phyloP scores from a whole-genome alignment of 2,113 vertebrate species.

The Vicugna pacos region DNA sequence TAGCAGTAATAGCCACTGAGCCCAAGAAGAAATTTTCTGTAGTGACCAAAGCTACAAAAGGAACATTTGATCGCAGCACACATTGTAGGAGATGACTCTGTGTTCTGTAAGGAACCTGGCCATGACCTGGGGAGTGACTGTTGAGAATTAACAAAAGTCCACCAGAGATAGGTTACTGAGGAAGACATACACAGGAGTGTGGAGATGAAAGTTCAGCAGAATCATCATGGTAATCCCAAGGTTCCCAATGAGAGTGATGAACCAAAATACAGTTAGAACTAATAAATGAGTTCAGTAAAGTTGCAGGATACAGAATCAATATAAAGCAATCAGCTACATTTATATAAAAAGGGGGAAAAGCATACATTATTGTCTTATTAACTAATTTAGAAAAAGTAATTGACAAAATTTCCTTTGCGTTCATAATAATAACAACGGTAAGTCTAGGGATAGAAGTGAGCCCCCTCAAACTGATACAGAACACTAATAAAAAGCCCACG shows the following conservation, averaged over 20 bases:
- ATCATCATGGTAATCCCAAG: background rate
- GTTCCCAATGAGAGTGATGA: background rate
- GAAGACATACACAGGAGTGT: slow-evolving; percentile 39
- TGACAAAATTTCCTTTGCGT: no score
- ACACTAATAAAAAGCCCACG: no score
- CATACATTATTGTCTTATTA: no score
- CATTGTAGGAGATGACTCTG: background rate
- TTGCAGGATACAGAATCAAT: no score
- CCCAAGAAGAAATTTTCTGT: background rate
- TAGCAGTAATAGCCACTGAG: background rate
- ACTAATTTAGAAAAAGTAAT: no score
- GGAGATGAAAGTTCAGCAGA: background rate
- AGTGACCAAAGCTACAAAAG: slow-evolving; percentile 20
- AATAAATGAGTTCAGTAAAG: no score
- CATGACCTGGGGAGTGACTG: slow-evolving; percentile 25
- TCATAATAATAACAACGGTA: no score
- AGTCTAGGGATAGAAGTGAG: no score
- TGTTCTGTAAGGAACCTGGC: background rate
- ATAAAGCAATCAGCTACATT: no score
- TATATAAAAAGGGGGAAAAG: no score
- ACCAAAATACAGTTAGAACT: no score
- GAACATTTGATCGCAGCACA: slow-evolving; percentile 37
- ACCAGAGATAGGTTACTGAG: slow-evolving; percentile 18
- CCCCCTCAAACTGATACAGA: no score
- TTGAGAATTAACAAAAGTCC: background rate